Evolutionary conservation across 2,888 invertebrate species (phyloP), one percentile per base, ranked within the genome.

Genomic region (Sesia apiformis): DNA sequence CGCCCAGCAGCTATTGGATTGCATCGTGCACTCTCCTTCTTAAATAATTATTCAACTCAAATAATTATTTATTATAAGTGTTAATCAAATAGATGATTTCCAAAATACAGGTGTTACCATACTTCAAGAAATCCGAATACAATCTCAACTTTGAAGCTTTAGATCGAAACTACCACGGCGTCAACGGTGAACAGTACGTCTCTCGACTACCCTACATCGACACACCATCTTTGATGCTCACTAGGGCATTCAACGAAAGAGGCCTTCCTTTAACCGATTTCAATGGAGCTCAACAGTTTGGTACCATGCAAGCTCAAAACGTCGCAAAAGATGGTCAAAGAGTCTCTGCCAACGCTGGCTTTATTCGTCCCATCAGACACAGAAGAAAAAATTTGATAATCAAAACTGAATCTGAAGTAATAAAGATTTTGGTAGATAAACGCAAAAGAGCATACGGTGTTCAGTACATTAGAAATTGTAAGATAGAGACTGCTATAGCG

Each of bases 91-190:
- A 23, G 1, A 23, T 23, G 23, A 57, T 52, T 41, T 51, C 49
- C 39, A 8, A 46, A n/a, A n/a, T 50, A 4, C 69, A 88, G 87
- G 83, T 93, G 3, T 79, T 94, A 40, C 93, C 93, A 0, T 94
- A 93, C 71, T 95, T 93, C 72, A 91, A 86, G 56, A 92, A 92
- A 74, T 91, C 92, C 0, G 93, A 93, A 72, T 84, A 90, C 56
- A 93, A 93, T 63, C 68, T 90, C 50, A 89, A 93, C 63, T 63
- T 78, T 2, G 87, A 88, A 57, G 75, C 76, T 1, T 65, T 90
- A 3, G 81, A 92, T 62, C 78, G 81, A 0, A 70, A 84, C 54
- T 92, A 91, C 64, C 94, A 94, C 63, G 91, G 90, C 0, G 81
- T 80, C 4, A 80, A 88, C 0, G 94, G 94, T 0, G 91, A 91